Evolutionary conservation across 1,140 invertebrate species (phyloP), one percentile per base, ranked within the genome.

Genomic region (Calliopsis andreniformis): DNA sequence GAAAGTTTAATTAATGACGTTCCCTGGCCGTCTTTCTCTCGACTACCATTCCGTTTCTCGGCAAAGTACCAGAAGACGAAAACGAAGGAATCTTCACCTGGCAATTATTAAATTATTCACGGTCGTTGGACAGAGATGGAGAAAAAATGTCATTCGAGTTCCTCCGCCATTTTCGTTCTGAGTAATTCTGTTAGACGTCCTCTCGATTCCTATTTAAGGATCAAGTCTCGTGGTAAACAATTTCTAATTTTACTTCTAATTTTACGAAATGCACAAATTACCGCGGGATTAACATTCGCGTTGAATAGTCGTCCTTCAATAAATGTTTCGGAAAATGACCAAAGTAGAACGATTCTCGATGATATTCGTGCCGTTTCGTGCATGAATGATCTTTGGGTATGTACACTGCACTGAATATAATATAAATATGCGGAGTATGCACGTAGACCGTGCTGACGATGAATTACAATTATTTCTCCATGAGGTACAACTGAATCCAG

Each of bases 61-160:
- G 62, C 70, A 73, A 73, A 73, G 70, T n/a, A 32, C 25, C 25
- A 5, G 47, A 10, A 12, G 25, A 32, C 56, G 25, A 28, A 32
- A 14, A 43, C n/a, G 35, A 39, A 39, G 35, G 39, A 42, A 23
- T 59, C 43, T 55, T 45, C 32, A 6, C 35, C 47, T 20, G 45
- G 56, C 61, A 64, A 73, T 73, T 73, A 64, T 51, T 55, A n/a
- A 55, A 73, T 73, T 73, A 73, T 73, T 10, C 70, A 72, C 35
- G 20, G n/a, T 12, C 23, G 47, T 14, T 23, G 32, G 39, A 23
- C 20, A 7, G 18, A 16, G 16, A 7, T 2, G 20, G 6, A 10
- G 20, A 62, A 62, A 12, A 42, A 25, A n/a, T 12, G 6, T 23
- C 12, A 10, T 53, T 32, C 23, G 25, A 25, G 0, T 5, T 28